These are phyloP conservation scores for Pristis pectinata DNA, from an alignment of 2,797 vertebrate genomes.

Conservation along the genomic window DNA sequence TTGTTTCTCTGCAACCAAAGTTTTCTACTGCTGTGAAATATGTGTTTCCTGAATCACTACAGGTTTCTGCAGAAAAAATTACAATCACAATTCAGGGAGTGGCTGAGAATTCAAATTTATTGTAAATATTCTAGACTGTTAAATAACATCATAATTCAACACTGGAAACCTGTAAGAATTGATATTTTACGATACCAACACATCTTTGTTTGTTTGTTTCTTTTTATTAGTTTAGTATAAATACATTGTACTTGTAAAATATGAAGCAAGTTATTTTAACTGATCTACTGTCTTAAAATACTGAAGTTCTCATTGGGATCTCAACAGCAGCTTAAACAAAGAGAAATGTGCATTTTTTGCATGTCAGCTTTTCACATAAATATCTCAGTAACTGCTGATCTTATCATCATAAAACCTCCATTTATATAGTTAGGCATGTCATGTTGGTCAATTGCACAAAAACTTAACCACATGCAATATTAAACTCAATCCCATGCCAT, in stretches of 20 bases:
- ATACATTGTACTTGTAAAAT: conserved; percentile 17
- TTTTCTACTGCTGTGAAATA: background rate
- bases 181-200: background rate
- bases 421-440: conserved; percentile 81
- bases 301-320: conserved; percentile 14
- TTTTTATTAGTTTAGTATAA: conserved; percentile 34
- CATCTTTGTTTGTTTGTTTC: conserved; percentile 9
- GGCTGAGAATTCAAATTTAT: conserved; percentile 30
- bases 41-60: background rate
- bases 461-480: conserved; percentile 63
- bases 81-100: background rate
- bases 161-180: background rate
- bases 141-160: background rate
- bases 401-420: conserved; percentile 87
- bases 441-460: conserved; percentile 73
- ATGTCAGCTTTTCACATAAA: conserved; percentile 90
- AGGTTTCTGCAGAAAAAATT: background rate
- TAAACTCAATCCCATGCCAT: conserved; percentile 63
- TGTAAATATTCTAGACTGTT: background rate
- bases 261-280: conserved; percentile 27
- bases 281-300: conserved; percentile 8
- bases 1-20: conserved; percentile 8
- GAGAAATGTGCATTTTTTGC: conserved; percentile 42
- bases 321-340: conserved; percentile 27
- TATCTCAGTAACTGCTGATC: conserved; percentile 94